Base-by-base conservation (phyloP, 2,797 vertebrate genomes). In the Sebastes reedi region DNA sequence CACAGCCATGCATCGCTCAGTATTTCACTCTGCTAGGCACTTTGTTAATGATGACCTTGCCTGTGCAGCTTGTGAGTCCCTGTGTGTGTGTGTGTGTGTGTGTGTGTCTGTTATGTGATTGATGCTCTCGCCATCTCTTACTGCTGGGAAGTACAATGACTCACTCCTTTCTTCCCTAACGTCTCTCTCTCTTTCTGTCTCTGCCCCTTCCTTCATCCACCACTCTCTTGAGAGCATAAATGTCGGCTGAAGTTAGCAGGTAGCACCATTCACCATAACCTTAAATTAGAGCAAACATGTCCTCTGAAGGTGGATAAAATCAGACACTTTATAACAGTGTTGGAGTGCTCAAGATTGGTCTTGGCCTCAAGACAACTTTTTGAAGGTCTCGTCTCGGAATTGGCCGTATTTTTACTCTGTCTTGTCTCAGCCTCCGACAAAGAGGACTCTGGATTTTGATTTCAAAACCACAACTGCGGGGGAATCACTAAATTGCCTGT, bases 41-140 rank as follows among this genome's bases (percentile, higher is more conserved):
- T 87, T 69, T 86, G 77, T 67, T 76, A 80, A 77, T 79, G 54
- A 75, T 71, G 81, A 85, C 82, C 81, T 82, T 87, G 75, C 24
- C 42, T 55, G 55, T 80, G 54, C 29, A 64, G 83, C 68, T 42
- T 66, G 58, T 62, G 61, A 36, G 34, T 39, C 34, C 42, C 42
- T 46, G 50, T 52, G 66, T 20, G 34, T 67, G 42, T 25, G 32
- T 36, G 67, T 69, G 22, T 59, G 32, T 58, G 59, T 14, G 25
- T 60, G 39, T 32, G 46, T 50, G 25, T 11, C 8, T 20, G 24
- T 62, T 70, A 30, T 71, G 72, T 79, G 85, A 84, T 80, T 84
- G 79, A 88, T 91, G 80, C 39, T 65, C 62, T 65, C 59, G 25
- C 67, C 81, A 42, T 72, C 54, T 66, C 50, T 70, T 25, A 66